phyloP scores from a whole-genome alignment of 1,140 invertebrate genomes.

The Tigriopus japonicus region DNA sequence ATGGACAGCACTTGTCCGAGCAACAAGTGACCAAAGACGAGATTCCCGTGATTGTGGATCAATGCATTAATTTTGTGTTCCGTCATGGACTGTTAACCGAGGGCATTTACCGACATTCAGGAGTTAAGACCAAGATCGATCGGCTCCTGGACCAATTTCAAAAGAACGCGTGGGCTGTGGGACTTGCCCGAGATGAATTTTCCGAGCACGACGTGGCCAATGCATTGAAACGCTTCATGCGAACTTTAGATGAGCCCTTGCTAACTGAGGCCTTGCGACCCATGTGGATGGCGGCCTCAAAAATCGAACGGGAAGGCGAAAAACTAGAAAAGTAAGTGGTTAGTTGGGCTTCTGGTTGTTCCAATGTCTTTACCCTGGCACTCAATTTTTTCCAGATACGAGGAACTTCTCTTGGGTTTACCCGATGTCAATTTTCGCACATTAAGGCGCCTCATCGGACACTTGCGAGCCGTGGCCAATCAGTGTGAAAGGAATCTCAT shows the following conservation, averaged over 20 bases:
- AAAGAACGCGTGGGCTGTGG: conserved; percentile 58
- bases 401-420: conserved; percentile 40
- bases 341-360: too few relatives aligned
- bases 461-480: conserved; percentile 54
- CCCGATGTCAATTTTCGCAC: conserved; percentile 48
- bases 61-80: conserved; percentile 71
- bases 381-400: conserved; percentile 30
- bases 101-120: conserved; percentile 64
- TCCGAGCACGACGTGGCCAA: conserved; percentile 68
- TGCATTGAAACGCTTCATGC: conserved; percentile 59
- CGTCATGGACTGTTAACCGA: conserved; percentile 57
- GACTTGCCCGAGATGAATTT: conserved; percentile 47
- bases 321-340: conserved; percentile 23
- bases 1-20: conserved; percentile 49
- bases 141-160: conserved; percentile 50
- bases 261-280: conserved; percentile 36
- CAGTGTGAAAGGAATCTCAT: conserved; percentile 53
- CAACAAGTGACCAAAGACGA: conserved; percentile 68
- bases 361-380: too few relatives aligned
- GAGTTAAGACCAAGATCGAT: conserved; percentile 49
- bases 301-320: conserved; percentile 27
- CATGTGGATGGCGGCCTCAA: conserved; percentile 28
- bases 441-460: conserved; percentile 48
- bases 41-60: conserved; percentile 69
- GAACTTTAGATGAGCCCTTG: conserved; percentile 51